A percentile compares a stretch with the other conserved stretches of the same genome.
These are phyloP conservation scores for Drosophila asahinai DNA, from an alignment of 1,140 invertebrate genomes.

Conservation along the genomic window DNA sequence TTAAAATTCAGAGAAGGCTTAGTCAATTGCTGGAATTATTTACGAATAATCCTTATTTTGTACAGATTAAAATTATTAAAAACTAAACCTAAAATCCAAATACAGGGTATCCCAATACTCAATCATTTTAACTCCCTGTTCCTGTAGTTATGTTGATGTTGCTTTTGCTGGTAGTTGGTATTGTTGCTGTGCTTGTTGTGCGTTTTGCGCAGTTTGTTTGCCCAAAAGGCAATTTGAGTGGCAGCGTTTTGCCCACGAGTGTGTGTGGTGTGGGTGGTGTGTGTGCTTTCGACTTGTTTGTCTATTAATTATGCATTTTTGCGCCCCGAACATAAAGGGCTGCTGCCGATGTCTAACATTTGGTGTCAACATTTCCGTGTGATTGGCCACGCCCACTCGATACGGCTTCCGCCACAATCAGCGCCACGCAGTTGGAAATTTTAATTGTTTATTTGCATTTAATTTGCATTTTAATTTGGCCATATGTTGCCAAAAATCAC, in stretches of 20 bases:
- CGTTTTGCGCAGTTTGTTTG: slow-evolving; percentile 41
- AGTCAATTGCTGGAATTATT: no score
- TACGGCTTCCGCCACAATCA: slow-evolving; percentile 48
- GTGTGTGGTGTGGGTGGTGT: background rate
- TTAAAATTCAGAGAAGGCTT: no score
- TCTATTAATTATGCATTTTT: slow-evolving; percentile 75
- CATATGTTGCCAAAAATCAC: slow-evolving; percentile 74
- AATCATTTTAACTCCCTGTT: no score
- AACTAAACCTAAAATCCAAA: no score
- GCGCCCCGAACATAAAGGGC: slow-evolving; percentile 10
- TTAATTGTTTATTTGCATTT: slow-evolving; percentile 80
- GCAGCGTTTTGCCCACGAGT: slow-evolving; percentile 21
- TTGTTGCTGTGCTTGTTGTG: slow-evolving; percentile 33
- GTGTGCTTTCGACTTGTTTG: slow-evolving; percentile 51
- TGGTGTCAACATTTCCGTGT: slow-evolving; percentile 45
- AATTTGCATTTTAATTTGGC: slow-evolving; percentile 77
- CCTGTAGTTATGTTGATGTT: slow-evolving; percentile 23
- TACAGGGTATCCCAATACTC: background rate
- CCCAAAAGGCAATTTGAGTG: slow-evolving; percentile 49
- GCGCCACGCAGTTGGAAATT: slow-evolving; percentile 56
- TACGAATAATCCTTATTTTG: no score
- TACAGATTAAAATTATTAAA: no score
- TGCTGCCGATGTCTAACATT: slow-evolving; percentile 15
- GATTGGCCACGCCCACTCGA: slow-evolving; percentile 57
- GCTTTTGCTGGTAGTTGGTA: slow-evolving; percentile 31